A percentile compares a stretch with the other conserved stretches of the same genome.
Evolutionary conservation across 2,888 invertebrate genomes (phyloP).

Genomic region (Meteorus cinctellus): DNA sequence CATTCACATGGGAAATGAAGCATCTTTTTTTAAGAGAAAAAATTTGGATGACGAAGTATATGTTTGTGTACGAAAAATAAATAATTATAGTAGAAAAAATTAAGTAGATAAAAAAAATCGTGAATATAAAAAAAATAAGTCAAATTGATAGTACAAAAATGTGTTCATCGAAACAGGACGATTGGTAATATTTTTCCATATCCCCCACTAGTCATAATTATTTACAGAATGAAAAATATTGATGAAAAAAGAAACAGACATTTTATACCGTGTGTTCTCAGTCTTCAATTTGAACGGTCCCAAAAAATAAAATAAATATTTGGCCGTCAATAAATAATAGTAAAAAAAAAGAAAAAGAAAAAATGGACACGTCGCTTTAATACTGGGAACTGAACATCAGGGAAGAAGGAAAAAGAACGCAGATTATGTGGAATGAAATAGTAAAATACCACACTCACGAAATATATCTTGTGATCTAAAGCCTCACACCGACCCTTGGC

Average conservation of each 20-base stretch:
- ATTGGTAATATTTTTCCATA: not conserved
- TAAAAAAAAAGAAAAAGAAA: not conserved
- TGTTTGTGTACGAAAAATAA: not conserved
- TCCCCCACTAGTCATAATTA: not conserved
- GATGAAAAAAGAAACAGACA: not conserved
- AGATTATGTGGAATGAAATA: constrained; percentile 11
- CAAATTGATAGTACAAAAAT: not conserved
- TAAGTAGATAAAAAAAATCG: not conserved
- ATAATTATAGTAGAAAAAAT: not conserved
- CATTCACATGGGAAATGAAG: not conserved
- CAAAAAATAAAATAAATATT: constrained; percentile 21
- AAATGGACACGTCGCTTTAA: not conserved
- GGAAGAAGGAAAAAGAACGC: not conserved
- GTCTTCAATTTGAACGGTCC: constrained; percentile 27
- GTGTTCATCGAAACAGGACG: not conserved
- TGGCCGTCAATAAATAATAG: constrained; percentile 28
- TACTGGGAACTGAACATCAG: not conserved
- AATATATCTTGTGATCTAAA: not conserved
- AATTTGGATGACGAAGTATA: not conserved
- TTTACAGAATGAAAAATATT: not conserved
- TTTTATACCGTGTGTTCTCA: constrained; percentile 6
- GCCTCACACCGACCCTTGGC: not conserved
- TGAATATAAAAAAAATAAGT: not conserved
- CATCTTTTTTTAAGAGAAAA: not conserved
- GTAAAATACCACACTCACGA: not conserved